Percentiles rank a stretch among this genome's conserved stretches.
Conservation (phyloP, 2,797 vertebrate species). For the Mico argentatus region DNA sequence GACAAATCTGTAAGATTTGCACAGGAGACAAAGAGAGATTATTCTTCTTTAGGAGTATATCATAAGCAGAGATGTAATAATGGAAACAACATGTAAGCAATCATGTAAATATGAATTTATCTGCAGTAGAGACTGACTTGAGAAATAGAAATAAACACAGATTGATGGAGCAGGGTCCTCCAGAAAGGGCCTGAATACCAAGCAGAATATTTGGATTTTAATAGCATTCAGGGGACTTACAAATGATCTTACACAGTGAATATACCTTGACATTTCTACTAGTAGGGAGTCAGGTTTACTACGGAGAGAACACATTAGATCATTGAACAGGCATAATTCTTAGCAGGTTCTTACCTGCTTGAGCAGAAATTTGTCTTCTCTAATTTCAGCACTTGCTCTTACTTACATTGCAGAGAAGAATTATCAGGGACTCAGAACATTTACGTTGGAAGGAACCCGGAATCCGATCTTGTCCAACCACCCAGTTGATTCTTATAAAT, state of each 20-base stretch:
- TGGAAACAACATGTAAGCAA: slow-evolving; percentile 37
- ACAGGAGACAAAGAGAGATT: not conserved
- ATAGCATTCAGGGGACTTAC: slow-evolving; percentile 62
- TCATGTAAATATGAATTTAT: slow-evolving; percentile 49
- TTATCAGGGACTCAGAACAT: not conserved
- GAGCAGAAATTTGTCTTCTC: slow-evolving; percentile 54
- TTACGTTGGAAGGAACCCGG: not conserved
- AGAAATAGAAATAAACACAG: slow-evolving; percentile 47
- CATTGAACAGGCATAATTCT: slow-evolving; percentile 39
- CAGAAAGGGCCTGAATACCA: slow-evolving; percentile 22
- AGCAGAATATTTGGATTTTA: slow-evolving; percentile 57
- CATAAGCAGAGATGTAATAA: slow-evolving; percentile 16
- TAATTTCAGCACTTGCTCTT: slow-evolving; percentile 48
- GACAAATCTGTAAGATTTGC: not conserved
- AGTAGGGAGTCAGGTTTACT: slow-evolving; percentile 21
- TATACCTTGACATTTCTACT: slow-evolving; percentile 63
- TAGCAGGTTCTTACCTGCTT: slow-evolving; percentile 41
- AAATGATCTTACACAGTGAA: slow-evolving; percentile 63
- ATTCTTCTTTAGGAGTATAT: not conserved
- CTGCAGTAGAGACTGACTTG: not conserved
- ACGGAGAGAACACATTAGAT: slow-evolving; percentile 30
- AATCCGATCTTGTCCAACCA: not conserved
- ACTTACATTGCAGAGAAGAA: slow-evolving; percentile 5
- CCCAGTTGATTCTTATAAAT: not conserved
- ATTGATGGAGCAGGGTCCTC: slow-evolving; percentile 26